Percentiles rank a stretch among this genome's conserved stretches.
phyloP scores from a whole-genome alignment of 2,113 vertebrate genomes.

The Gallinago media region DNA sequence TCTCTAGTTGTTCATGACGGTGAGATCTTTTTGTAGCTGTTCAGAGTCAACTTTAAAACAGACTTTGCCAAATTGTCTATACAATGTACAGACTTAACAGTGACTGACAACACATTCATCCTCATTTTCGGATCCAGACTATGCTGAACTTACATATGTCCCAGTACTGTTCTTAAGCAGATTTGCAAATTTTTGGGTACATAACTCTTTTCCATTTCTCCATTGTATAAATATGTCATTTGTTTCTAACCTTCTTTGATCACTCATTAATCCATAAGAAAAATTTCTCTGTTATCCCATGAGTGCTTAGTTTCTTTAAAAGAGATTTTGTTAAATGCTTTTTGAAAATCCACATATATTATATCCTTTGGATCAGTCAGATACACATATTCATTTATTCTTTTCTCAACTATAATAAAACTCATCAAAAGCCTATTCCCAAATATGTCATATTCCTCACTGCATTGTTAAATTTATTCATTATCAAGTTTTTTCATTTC shows the following conservation, averaged over 20 bases:
- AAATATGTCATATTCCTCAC: neutral
- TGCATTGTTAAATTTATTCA: neutral
- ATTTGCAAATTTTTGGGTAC: conserved; percentile 11
- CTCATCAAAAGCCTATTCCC: neutral
- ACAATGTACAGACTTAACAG: neutral
- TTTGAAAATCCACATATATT: neutral
- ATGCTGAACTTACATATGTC: neutral
- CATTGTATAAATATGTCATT: neutral
- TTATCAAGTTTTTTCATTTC: neutral
- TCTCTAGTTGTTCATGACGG: neutral
- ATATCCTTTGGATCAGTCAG: neutral
- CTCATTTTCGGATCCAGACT: neutral
- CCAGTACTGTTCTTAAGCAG: conserved; percentile 15
- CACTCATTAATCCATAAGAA: conserved; percentile 32
- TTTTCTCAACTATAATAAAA: neutral
- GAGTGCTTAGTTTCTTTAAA: neutral
- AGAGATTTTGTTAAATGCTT: neutral
- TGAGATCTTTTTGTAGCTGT: neutral
- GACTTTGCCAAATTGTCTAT: neutral
- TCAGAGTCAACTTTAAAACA: neutral
- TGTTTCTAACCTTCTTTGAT: conserved; percentile 33
- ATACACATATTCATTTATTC: neutral
- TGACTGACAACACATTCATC: neutral
- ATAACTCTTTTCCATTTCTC: neutral
- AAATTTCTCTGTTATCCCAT: neutral